Conservation (phyloP, 2,888 invertebrate genomes). For the Cheilosia pagana region DNA sequence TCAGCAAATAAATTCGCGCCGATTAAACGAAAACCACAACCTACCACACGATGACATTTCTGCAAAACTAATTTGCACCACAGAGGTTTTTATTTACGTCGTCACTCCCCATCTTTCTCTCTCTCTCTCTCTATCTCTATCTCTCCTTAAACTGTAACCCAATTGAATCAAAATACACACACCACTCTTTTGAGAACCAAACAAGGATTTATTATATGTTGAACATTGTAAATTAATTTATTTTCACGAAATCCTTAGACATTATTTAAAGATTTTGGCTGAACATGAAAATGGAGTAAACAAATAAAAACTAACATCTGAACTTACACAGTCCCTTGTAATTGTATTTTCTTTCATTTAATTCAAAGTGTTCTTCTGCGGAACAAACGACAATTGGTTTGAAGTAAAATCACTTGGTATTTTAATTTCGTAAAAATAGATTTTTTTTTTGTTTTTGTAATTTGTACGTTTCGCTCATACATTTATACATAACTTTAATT, state of each 20-base stretch:
- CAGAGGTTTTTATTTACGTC: conserved; percentile 40
- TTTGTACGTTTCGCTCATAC: conserved; percentile 44
- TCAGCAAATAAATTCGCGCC: conserved; percentile 47
- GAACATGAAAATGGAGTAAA: conserved; percentile 37
- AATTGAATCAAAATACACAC: conserved; percentile 5
- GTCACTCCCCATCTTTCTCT: conserved; percentile 35
- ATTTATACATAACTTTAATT: conserved; percentile 58
- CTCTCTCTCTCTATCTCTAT: conserved; percentile 28
- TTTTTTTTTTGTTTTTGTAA: conserved; percentile 24
- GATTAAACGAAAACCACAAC: conserved; percentile 60
- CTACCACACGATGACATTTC: conserved; percentile 60
- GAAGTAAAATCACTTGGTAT: conserved; percentile 36
- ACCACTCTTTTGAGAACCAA: conserved; percentile 26
- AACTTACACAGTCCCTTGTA: conserved; percentile 41
- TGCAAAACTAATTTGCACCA: conserved; percentile 70
- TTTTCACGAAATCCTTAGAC: conserved; percentile 65
- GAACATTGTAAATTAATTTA: conserved; percentile 70
- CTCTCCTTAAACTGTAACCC: conserved; percentile 30
- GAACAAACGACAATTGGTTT: conserved; percentile 6
- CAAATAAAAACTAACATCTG: conserved; percentile 59
- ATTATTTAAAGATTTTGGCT: conserved; percentile 66
- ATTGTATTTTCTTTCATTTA: conserved; percentile 52
- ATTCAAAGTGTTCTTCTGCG: conserved; percentile 24
- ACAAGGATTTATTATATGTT: conserved; percentile 62
- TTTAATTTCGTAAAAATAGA: conserved; percentile 23